Evolutionary conservation across 2,888 invertebrate species (phyloP), one percentile per base, ranked within the genome.

Genomic region (Dynastes hyllus): DNA sequence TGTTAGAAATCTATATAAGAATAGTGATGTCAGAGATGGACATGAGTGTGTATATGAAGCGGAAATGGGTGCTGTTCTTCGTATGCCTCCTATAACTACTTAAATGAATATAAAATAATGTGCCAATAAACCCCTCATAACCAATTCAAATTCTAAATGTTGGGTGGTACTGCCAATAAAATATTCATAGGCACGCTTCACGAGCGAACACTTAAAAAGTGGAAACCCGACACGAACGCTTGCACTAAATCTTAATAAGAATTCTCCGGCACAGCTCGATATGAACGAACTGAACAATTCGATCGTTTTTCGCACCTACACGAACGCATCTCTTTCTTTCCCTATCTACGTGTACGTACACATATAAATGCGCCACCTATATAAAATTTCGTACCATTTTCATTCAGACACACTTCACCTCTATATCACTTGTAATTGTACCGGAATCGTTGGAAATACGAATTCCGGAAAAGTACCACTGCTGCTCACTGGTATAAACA

Each of bases 241-340:
- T 37, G 45, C 69, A 13, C 55, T 71, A 71, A 71, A 71, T 55
- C 71, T 71, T 55, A 71, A 71, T 71, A 71, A 71, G 55, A 55
- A 71, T 71, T 71, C 37, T 8, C 71, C 55, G 55, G 53, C 71
- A 71, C 71, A 71, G 27, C 51, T 71, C n/a, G 55, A 55, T 55
- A 16, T 55, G 55, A 55, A 55, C 55, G 55, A 55, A 16, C 55
- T 55, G 55, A 55, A 55, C 55, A 55, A 55, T 55, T 16, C n/a
- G 55, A 55, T 55, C 55, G 55, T 8, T 55, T 55, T 55, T 55
- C n/a, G 6, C 55, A 55, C 55, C 55, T 55, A 55, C 55, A n/a
- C 16, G 16, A 55, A 55, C 55, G 13, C 16, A 16, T 16, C 55
- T n/a, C 55, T n/a, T 55, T 55, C 16, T 16, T 55, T 55, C 6